A percentile compares a stretch with the other conserved stretches of the same genome.
phyloP scores from a whole-genome alignment of 2,113 vertebrate genomes.

The Neodon shergylaensis region DNA sequence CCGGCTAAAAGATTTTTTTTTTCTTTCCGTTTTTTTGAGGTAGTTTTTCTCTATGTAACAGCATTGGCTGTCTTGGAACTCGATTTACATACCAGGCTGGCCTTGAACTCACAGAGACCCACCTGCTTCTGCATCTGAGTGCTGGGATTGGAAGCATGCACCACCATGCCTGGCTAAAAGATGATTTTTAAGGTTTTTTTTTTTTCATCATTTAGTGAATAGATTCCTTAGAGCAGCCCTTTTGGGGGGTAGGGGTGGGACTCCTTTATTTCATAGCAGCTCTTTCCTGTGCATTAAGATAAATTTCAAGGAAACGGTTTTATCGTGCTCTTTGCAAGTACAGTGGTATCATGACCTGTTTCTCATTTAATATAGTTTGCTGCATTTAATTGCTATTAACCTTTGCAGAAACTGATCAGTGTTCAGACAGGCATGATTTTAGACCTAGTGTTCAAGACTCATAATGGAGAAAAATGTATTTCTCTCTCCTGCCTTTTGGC shows the following conservation, averaged over 20 bases:
- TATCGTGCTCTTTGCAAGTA: conserved; percentile 88
- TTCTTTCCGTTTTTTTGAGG: too few relatives aligned
- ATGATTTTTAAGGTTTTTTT: conserved; percentile 50
- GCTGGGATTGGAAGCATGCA: neutral
- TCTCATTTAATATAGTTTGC: conserved; percentile 91
- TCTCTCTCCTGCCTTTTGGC: conserved; percentile 87
- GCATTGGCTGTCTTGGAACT: neutral
- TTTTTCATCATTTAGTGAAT: conserved; percentile 68
- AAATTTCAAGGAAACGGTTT: conserved; percentile 84
- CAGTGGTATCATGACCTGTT: conserved; percentile 90
- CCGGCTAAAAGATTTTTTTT: neutral
- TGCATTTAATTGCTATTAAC: conserved; percentile 94
- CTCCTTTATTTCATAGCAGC: conserved; percentile 42
- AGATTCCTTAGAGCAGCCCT: neutral
- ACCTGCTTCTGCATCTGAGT: neutral
- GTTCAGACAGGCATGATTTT: conserved; percentile 91
- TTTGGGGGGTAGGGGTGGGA: neutral
- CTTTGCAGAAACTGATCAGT: conserved; percentile 91
- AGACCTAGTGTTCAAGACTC: conserved; percentile 87
- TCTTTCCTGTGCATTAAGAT: conserved; percentile 70
- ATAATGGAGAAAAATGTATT: conserved; percentile 89
- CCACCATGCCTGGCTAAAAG: neutral
- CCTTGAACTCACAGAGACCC: neutral
- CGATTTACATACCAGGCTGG: neutral
- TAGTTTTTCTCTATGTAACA: neutral